Evolutionary conservation across 1,140 invertebrate species (phyloP), one percentile per base, ranked within the genome.

Genomic region (Bicyclus anynana): DNA sequence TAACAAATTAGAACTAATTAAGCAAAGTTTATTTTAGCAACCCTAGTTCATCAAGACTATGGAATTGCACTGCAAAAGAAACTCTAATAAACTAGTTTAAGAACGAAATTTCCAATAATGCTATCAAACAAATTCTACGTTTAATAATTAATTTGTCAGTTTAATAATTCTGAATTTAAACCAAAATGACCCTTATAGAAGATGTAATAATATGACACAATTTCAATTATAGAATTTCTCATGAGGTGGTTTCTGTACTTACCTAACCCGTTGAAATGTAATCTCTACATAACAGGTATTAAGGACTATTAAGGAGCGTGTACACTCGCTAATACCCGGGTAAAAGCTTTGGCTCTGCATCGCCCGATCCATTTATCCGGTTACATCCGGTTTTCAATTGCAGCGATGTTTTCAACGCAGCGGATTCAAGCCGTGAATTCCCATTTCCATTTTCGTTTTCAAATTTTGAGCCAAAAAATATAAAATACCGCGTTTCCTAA

Each of bases 301-400:
- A 38, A 38, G 37, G 16, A 16, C 1, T 5, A 38, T 38, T 14
- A 16, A 38, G 13, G 16, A 17, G 3, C 13, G 13, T 38, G 13
- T 38, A 38, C 37, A 16, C 5, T 38, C 29, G n/a, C 29, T 33
- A 33, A 38, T 38, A 17, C 37, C 37, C 37, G 37, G 37, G 37
- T 38, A 38, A 38, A 38, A 38, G 13, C 13, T 38, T 14, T 38
- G 16, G 40, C 40, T 44, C 18, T 44, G 5, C 23, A 44, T 17
- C 6, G 18, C 40, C 18, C 40, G 17, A 16, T 44, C 40, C 40
- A n/a, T 44, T 44, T 44, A 44, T 44, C 40, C 40, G 40, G 40
- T 20, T 44, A 44, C 40, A 20, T 44, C 40, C 40, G 40, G 40
- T 20, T 44, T 44, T 44, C 40, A 44, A 44, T 44, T 44, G 40